phyloP scores from a whole-genome alignment of 1,140 invertebrate species.

The Microplitis demolitor region DNA sequence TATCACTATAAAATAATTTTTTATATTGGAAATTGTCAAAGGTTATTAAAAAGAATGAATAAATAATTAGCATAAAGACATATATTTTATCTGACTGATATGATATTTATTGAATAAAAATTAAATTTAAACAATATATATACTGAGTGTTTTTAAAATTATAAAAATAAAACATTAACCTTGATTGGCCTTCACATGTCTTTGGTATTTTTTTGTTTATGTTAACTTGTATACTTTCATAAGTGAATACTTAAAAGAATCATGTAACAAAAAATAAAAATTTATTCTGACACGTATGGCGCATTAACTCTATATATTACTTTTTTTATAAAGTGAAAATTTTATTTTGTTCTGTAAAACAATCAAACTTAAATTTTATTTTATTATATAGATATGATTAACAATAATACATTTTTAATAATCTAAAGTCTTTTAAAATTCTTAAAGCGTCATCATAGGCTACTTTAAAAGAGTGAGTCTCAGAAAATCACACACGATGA shows the following conservation, averaged over 20 bases:
- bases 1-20: neutral
- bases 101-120: slow-evolving; percentile 10
- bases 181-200: neutral
- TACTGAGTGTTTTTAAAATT: slow-evolving; percentile 11
- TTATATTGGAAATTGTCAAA: slow-evolving; percentile 6
- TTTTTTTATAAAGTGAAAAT: no score
- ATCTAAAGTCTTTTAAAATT: neutral
- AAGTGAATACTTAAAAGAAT: no score
- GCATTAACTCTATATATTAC: no score
- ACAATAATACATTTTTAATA: neutral
- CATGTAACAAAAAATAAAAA: no score
- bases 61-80: neutral
- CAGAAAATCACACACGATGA: neutral
- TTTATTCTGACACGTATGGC: no score
- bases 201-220: slow-evolving; percentile 3
- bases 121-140: slow-evolving; percentile 6
- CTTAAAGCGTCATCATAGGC: neutral
- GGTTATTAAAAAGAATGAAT: neutral
- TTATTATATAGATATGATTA: neutral
- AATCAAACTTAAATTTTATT: neutral
- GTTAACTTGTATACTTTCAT: neutral
- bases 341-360: neutral
- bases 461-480: neutral
- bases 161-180: neutral
- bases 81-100: slow-evolving; percentile 13